Percentiles rank a stretch among this genome's conserved stretches.
Evolutionary conservation across 1,140 invertebrate species (phyloP).

Genomic region (Zophobas atratus): DNA sequence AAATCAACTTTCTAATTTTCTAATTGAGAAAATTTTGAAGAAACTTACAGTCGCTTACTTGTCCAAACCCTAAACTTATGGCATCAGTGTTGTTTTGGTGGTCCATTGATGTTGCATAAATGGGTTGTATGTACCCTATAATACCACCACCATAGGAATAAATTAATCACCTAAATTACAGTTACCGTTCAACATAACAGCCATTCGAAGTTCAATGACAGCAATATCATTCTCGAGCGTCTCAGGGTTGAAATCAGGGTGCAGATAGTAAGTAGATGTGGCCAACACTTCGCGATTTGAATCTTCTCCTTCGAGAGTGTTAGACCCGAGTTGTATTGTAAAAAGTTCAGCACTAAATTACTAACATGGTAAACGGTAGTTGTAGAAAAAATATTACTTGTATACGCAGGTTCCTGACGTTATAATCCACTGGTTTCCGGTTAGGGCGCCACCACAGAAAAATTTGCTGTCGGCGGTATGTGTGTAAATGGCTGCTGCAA

Average conservation of each 20-base stretch:
- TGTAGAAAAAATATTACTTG: neutral
- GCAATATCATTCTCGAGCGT: neutral
- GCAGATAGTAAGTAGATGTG: too few species aligned
- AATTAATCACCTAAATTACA: neutral
- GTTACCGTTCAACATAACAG: neutral
- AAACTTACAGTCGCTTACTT: neutral
- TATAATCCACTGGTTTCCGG: slow-evolving; percentile 1
- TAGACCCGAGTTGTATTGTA: too few species aligned
- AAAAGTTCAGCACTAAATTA: too few species aligned
- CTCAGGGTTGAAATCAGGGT: too few species aligned
- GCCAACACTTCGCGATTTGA: too few species aligned
- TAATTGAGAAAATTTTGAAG: neutral
- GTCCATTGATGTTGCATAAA: neutral
- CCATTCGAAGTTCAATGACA: neutral
- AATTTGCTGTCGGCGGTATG: neutral
- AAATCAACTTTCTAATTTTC: neutral
- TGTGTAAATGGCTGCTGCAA: neutral
- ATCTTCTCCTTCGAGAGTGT: too few species aligned
- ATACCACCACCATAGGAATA: neutral
- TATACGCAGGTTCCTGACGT: neutral
- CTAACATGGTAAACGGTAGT: neutral
- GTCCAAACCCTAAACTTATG: neutral
- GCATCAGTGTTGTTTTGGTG: neutral
- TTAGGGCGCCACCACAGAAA: neutral
- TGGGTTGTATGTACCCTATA: neutral